Evolutionary conservation across 2,888 invertebrate genomes (phyloP).

Genomic region (Leptinotarsa haldemani): DNA sequence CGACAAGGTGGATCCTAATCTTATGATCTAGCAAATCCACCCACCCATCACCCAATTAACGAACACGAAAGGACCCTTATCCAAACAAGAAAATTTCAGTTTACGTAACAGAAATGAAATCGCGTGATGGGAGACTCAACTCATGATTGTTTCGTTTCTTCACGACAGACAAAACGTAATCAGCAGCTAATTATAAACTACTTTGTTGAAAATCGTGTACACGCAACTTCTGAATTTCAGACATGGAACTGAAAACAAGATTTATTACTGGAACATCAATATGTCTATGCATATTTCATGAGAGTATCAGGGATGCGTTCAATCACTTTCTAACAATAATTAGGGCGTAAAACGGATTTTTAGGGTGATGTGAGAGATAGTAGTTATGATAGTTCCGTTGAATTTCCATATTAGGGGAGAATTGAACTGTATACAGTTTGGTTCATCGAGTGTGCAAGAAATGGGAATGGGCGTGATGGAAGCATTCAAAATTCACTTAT

Average conservation of each 20-base stretch:
- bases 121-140: constrained; percentile 35
- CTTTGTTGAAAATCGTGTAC: constrained; percentile 37
- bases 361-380: background rate
- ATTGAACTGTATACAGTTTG: too few species aligned
- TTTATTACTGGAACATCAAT: constrained; percentile 39
- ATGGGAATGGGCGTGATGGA: too few species aligned
- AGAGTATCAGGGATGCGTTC: constrained; percentile 27
- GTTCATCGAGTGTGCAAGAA: too few species aligned
- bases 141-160: constrained; percentile 40
- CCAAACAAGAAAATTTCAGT: constrained; percentile 33
- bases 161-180: constrained; percentile 41
- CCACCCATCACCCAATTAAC: constrained; percentile 35
- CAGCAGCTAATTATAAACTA: constrained; percentile 41
- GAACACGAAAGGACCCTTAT: constrained; percentile 29
- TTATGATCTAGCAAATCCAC: background rate
- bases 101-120: constrained; percentile 28
- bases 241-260: constrained; percentile 29
- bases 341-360: background rate
- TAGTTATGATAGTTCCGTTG: background rate
- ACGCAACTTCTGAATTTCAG: constrained; percentile 35
- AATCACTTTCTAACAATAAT: background rate
- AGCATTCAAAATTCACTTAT: too few species aligned
- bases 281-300: constrained; percentile 36
- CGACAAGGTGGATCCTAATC: background rate
- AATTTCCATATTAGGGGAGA: background rate